These are phyloP conservation scores for Hirtodrosophila cameraria DNA, from an alignment of 2,888 invertebrate genomes.

Conservation along the genomic window DNA sequence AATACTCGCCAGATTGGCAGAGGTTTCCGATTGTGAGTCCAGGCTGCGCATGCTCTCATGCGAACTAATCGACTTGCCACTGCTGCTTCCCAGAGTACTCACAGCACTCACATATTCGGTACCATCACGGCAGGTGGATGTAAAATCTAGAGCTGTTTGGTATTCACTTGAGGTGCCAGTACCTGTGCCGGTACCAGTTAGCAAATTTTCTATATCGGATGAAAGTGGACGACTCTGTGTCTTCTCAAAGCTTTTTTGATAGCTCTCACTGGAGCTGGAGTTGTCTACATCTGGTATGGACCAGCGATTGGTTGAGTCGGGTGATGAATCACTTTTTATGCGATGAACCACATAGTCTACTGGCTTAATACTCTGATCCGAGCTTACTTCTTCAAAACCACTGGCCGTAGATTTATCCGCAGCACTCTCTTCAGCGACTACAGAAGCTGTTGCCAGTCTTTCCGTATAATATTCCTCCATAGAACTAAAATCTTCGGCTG, in stretches of 20 bases:
- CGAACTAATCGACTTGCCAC: conserved; percentile 87
- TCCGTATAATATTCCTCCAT: conserved; percentile 82
- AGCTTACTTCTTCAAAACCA: conserved; percentile 69
- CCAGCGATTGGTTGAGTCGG: conserved; percentile 86
- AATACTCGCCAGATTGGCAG: conserved; percentile 94
- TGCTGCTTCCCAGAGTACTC: conserved; percentile 87
- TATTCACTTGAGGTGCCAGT: conserved; percentile 89
- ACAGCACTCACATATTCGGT: conserved; percentile 94
- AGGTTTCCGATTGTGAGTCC: conserved; percentile 91
- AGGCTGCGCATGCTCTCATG: conserved; percentile 95
- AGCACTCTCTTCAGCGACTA: conserved; percentile 54
- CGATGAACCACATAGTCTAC: conserved; percentile 79
- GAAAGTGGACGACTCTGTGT: conserved; percentile 92
- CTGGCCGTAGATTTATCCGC: conserved; percentile 52
- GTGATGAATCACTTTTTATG: conserved; percentile 83
- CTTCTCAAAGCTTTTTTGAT: conserved; percentile 94
- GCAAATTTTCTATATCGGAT: conserved; percentile 93
- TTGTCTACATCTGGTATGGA: conserved; percentile 92
- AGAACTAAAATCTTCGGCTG: conserved; percentile 81
- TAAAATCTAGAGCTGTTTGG: conserved; percentile 92
- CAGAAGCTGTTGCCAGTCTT: conserved; percentile 66
- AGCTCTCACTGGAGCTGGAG: conserved; percentile 95
- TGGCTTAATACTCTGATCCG: conserved; percentile 72
- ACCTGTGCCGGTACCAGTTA: conserved; percentile 84
- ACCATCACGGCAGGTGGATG: conserved; percentile 91